Percentiles rank a stretch among this genome's conserved stretches.
These are phyloP conservation scores for Hirtodrosophila cameraria DNA, from an alignment of 2,888 invertebrate species.

Conservation along the genomic window DNA sequence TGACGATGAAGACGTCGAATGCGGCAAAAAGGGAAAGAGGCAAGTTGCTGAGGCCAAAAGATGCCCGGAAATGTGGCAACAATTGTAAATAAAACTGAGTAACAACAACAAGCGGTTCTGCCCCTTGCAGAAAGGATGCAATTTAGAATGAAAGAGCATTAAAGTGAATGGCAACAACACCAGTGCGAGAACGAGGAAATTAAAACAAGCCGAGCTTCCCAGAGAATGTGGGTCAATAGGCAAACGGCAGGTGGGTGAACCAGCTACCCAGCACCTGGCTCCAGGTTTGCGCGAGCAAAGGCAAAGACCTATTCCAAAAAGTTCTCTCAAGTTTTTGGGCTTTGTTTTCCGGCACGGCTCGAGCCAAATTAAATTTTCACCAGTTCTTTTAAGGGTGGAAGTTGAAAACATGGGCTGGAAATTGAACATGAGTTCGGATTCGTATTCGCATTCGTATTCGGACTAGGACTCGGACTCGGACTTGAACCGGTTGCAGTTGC, in stretches of 20 bases:
- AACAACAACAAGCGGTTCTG: constrained; percentile 28
- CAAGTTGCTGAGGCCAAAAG: constrained; percentile 26
- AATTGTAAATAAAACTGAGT: constrained; percentile 60
- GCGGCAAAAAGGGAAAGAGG: neutral
- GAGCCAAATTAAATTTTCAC: constrained; percentile 65
- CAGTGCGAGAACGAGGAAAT: constrained; percentile 60
- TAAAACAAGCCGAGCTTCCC: constrained; percentile 58
- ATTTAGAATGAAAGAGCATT: constrained; percentile 70
- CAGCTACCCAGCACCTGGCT: too few species aligned
- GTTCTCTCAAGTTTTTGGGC: constrained; percentile 37
- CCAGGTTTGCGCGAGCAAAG: constrained; percentile 8
- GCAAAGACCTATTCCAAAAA: constrained; percentile 17
- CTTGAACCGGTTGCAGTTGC: constrained; percentile 37
- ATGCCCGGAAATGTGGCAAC: constrained; percentile 69
- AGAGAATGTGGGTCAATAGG: constrained; percentile 65
- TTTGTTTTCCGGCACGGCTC: constrained; percentile 46
- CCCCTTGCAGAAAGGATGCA: constrained; percentile 60
- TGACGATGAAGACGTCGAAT: constrained; percentile 28
- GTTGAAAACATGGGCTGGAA: constrained; percentile 8
- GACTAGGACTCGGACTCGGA: constrained; percentile 4
- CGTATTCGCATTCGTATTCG: constrained; percentile 15
- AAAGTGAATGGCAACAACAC: constrained; percentile 66
- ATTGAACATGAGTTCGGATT: constrained; percentile 1
- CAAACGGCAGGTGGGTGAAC: constrained; percentile 45
- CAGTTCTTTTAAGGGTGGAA: constrained; percentile 26